A percentile compares a stretch with the other conserved stretches of the same genome.
Conservation (phyloP, 2,797 vertebrate genomes). For the Hydrolagus colliei region DNA sequence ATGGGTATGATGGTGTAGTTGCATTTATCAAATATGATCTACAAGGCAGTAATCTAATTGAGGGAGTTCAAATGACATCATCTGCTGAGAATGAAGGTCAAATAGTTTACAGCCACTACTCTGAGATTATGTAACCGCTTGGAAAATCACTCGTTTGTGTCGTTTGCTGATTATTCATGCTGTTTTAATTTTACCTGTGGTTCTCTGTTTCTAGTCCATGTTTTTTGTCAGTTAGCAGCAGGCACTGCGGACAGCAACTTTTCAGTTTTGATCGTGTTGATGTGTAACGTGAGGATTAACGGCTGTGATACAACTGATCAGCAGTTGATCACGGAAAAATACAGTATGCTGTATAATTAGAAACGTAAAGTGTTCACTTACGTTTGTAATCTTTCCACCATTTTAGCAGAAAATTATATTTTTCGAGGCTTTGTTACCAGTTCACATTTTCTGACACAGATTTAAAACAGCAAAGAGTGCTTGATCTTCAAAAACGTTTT, state of each 20-base stretch:
- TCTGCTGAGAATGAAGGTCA: not conserved
- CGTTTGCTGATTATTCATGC: not conserved
- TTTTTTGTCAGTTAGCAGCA: not conserved
- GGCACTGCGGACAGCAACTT: not conserved
- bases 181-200: not conserved
- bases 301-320: not conserved
- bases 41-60: conserved; percentile 7
- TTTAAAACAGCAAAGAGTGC: not conserved
- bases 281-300: not conserved
- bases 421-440: not conserved
- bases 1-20: not conserved
- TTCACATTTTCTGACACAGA: not conserved
- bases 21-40: not conserved
- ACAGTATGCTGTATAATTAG: not conserved
- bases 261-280: not conserved
- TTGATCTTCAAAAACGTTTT: not conserved
- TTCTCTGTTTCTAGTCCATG: not conserved
- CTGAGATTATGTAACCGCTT: not conserved
- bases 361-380: not conserved
- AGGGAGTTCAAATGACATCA: not conserved
- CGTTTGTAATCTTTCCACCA: not conserved
- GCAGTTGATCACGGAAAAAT: not conserved
- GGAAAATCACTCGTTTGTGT: not conserved
- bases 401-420: not conserved
- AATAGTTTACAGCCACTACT: not conserved